A percentile compares a stretch with the other conserved stretches of the same genome.
Evolutionary conservation across 2,888 invertebrate species (phyloP).

Genomic region (Lottia scabra): DNA sequence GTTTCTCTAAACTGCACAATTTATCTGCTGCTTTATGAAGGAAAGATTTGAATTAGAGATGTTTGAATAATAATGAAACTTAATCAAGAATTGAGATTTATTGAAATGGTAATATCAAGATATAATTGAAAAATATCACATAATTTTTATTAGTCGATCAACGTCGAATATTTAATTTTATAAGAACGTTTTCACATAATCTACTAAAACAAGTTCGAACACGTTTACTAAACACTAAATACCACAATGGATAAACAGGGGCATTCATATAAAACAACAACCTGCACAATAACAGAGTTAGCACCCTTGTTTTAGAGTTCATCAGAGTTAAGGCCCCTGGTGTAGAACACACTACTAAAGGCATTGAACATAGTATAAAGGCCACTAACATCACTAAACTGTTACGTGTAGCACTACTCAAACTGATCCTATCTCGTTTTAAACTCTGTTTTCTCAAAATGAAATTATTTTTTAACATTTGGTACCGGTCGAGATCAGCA

Average conservation of each 20-base stretch:
- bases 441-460: conserved; percentile 46
- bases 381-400: conserved; percentile 60
- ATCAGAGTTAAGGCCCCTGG: conserved; percentile 38
- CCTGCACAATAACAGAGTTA: conserved; percentile 45
- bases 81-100: no score
- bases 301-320: conserved; percentile 34
- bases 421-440: conserved; percentile 49
- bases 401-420: conserved; percentile 60
- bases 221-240: conserved; percentile 59
- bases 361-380: conserved; percentile 54
- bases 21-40: no score
- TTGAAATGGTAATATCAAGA: no score
- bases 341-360: conserved; percentile 55
- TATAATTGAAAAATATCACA: no score
- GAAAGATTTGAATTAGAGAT: no score
- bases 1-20: no score
- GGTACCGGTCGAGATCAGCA: conserved; percentile 55
- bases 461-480: conserved; percentile 47
- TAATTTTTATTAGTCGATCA: neutral
- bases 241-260: conserved; percentile 63
- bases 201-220: conserved; percentile 55
- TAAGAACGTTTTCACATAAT: conserved; percentile 41
- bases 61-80: no score
- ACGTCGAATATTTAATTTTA: conserved; percentile 16
- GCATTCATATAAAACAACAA: conserved; percentile 60